Evolutionary conservation across 2,888 invertebrate species (phyloP).

Genomic region (Cheilosia impressa): DNA sequence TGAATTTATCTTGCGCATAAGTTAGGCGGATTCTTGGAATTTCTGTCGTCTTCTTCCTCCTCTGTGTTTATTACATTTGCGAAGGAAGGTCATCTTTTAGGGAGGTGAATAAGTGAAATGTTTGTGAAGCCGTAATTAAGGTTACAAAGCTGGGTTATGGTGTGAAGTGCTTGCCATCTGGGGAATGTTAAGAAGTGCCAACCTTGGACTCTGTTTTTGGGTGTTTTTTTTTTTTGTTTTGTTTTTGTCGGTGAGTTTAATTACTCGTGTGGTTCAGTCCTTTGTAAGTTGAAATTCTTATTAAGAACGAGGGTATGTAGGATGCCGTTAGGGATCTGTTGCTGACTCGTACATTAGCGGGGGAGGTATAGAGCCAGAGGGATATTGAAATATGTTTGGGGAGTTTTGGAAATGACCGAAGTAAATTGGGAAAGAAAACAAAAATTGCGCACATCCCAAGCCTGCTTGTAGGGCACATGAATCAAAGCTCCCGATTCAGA

Average conservation of each 20-base stretch:
- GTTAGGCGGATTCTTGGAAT: constrained; percentile 54
- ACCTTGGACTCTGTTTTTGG: not conserved
- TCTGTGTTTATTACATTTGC: not conserved
- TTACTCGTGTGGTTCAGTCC: not conserved
- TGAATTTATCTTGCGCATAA: constrained; percentile 58
- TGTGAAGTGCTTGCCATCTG: constrained; percentile 13
- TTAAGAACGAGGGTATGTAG: too few species aligned
- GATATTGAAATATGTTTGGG: too few species aligned
- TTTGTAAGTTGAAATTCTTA: too few species aligned
- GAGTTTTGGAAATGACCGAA: too few species aligned
- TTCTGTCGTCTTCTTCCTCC: constrained; percentile 4
- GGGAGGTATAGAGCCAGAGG: too few species aligned
- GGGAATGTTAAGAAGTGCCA: not conserved
- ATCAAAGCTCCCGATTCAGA: too few species aligned
- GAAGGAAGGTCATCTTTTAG: constrained; percentile 7
- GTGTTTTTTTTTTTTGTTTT: not conserved
- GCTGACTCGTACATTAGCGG: too few species aligned
- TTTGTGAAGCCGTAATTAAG: constrained; percentile 33
- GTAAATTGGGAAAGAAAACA: too few species aligned
- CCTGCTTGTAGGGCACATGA: too few species aligned
- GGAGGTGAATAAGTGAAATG: constrained; percentile 14
- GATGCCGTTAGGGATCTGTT: too few species aligned
- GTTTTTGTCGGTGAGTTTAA: not conserved
- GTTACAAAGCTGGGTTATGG: constrained; percentile 22
- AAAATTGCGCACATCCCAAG: too few species aligned